Conservation (phyloP, 2,888 invertebrate genomes). For the Drosophila monieri region DNA sequence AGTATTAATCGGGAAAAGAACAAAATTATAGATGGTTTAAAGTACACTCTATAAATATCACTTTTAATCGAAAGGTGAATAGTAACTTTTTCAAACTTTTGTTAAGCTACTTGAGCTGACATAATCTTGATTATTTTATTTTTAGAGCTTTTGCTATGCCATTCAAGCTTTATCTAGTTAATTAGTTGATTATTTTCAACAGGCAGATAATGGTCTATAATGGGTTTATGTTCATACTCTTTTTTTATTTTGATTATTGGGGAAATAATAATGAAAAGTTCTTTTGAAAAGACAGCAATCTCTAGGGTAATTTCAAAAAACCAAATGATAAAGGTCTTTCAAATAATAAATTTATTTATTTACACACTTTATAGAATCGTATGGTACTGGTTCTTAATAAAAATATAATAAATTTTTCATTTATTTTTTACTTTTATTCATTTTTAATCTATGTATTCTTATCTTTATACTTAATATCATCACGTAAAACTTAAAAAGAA, state of each 20-base stretch:
- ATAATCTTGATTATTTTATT: neutral
- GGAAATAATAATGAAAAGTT: neutral
- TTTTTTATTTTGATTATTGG: neutral
- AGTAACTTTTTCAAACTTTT: neutral
- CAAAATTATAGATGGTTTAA: constrained; percentile 8
- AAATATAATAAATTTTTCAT: too few species aligned
- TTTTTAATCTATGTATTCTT: too few species aligned
- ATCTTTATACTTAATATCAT: too few species aligned
- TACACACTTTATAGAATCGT: too few species aligned
- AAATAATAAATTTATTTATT: too few species aligned
- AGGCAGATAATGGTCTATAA: neutral
- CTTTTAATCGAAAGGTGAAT: neutral
- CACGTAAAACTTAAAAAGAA: neutral
- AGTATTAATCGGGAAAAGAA: constrained; percentile 53
- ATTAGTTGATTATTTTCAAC: neutral
- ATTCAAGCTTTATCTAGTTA: neutral
- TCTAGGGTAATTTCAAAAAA: neutral
- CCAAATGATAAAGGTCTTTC: neutral
- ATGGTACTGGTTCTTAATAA: too few species aligned
- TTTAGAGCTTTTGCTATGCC: neutral
- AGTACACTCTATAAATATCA: neutral
- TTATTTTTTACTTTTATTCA: too few species aligned
- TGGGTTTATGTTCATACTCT: neutral
- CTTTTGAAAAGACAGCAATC: neutral
- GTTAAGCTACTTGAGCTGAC: neutral